These are phyloP conservation scores for Poecilia picta DNA, from an alignment of 2,797 vertebrate species.

Conservation along the genomic window DNA sequence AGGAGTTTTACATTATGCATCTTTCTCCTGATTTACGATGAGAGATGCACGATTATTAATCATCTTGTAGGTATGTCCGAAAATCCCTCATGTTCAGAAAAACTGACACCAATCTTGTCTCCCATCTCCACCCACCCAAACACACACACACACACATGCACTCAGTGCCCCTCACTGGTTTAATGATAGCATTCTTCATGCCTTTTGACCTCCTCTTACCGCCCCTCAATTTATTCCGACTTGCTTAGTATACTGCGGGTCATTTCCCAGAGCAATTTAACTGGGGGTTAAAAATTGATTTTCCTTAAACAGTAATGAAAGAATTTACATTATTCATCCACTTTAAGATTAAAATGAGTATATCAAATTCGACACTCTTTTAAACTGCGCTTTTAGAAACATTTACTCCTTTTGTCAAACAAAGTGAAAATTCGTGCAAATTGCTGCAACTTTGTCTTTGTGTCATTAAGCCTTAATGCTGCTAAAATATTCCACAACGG, in stretches of 20 bases:
- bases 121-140: not conserved
- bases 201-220: constrained; percentile 62
- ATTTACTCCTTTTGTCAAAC: constrained; percentile 47
- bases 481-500: constrained; percentile 1
- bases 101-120: constrained; percentile 11
- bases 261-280: constrained; percentile 54
- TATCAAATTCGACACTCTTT: constrained; percentile 56
- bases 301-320: constrained; percentile 49
- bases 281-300: constrained; percentile 66
- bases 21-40: constrained; percentile 22
- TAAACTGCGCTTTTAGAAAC: constrained; percentile 32
- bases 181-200: constrained; percentile 23
- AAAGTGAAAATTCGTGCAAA: constrained; percentile 36
- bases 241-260: constrained; percentile 19
- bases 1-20: constrained; percentile 17
- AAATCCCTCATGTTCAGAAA: constrained; percentile 11
- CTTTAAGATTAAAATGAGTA: constrained; percentile 62
- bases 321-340: constrained; percentile 72
- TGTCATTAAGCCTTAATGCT: constrained; percentile 20
- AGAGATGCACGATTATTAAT: constrained; percentile 13
- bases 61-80: constrained; percentile 3
- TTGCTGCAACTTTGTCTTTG: constrained; percentile 2
- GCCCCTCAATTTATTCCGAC: constrained; percentile 41
- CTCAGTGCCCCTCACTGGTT: constrained; percentile 3
- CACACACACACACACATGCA: constrained; percentile 10